phyloP scores from a whole-genome alignment of 2,888 invertebrate species.

The Miltochrista miniata region DNA sequence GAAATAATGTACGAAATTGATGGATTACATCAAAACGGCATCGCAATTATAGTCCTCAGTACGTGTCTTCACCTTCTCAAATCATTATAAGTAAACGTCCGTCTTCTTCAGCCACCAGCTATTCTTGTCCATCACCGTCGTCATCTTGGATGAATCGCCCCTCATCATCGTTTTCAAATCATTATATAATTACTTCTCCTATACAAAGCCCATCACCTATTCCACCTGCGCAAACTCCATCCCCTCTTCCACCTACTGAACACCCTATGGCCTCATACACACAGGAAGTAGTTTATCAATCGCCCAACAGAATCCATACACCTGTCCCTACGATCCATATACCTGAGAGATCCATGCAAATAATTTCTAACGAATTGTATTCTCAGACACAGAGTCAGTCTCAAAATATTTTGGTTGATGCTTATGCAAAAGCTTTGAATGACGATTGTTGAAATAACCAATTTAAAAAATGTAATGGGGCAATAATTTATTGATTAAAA shows the following conservation, averaged over 20 bases:
- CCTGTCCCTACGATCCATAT: constrained; percentile 22
- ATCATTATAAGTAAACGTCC: constrained; percentile 20
- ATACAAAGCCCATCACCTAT: constrained; percentile 19
- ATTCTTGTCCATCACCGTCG: background rate
- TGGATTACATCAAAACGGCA: constrained; percentile 24
- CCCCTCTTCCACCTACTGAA: constrained; percentile 18
- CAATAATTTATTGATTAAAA: too few relatives aligned
- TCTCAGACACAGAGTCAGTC: background rate
- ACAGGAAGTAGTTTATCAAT: constrained; percentile 22
- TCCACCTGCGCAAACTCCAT: constrained; percentile 20
- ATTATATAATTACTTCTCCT: constrained; percentile 4
- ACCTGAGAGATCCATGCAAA: constrained; percentile 13
- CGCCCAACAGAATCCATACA: constrained; percentile 22
- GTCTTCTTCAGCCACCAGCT: constrained; percentile 18
- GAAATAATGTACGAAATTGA: too few relatives aligned
- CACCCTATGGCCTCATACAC: constrained; percentile 17
- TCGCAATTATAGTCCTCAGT: constrained; percentile 14
- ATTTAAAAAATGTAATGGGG: too few relatives aligned
- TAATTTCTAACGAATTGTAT: constrained; percentile 18
- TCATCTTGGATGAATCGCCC: constrained; percentile 7
- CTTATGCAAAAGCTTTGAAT: too few relatives aligned
- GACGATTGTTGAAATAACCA: too few relatives aligned
- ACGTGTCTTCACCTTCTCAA: constrained; percentile 17
- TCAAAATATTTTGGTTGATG: too few relatives aligned
- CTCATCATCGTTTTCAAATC: constrained; percentile 11